Base-by-base conservation (phyloP, 2,888 invertebrate genomes). In the Drosophila vallismaia region DNA sequence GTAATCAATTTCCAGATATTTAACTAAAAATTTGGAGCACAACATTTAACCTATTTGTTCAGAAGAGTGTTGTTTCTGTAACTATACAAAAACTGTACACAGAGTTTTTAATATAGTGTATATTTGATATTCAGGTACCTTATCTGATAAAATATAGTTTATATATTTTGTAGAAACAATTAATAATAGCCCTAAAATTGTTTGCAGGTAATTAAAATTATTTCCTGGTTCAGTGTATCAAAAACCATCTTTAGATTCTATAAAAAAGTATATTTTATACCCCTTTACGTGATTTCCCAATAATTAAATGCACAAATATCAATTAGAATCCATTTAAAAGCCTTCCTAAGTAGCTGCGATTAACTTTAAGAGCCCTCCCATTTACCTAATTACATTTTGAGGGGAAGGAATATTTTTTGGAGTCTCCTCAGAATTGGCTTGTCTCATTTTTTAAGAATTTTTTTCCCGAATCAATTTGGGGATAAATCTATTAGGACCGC, bases 401-500 rank as follows among this genome's bases (percentile, higher is more conserved):
- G 57, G 26, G 53, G 29, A 29, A 24, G 52, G 26, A 24, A 24
- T 14, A 14, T 6, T 24, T 40, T 24, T 44, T 14, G n/a, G 5
- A 2, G 4, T 33, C 24, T 24, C 24, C 24, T 49, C 28, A 14
- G 5, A n/a, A n/a, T 51, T 56, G 40, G 38, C 38, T 51, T 28
- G 42, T 57, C 45, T 44, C 69, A 7, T 49, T 52, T 55, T 50
- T 49, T 63, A 56, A 42, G 49, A 57, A 73, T 68, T 85, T 81
- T 78, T 76, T 50, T 56, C 19, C 19, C 19, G 19, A 19, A 63
- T 64, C 63, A 62, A 73, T 70, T 71, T 60, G 44, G 79, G 79
- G 49, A 73, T 78, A 80, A 86, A 86, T 86, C 87, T 85, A 86
- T 73, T 71, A 71, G 55, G 48, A 64, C 36, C 38, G 55, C 73